Base-by-base conservation (phyloP, 2,113 vertebrate genomes). In the Oryzias curvinotus region DNA sequence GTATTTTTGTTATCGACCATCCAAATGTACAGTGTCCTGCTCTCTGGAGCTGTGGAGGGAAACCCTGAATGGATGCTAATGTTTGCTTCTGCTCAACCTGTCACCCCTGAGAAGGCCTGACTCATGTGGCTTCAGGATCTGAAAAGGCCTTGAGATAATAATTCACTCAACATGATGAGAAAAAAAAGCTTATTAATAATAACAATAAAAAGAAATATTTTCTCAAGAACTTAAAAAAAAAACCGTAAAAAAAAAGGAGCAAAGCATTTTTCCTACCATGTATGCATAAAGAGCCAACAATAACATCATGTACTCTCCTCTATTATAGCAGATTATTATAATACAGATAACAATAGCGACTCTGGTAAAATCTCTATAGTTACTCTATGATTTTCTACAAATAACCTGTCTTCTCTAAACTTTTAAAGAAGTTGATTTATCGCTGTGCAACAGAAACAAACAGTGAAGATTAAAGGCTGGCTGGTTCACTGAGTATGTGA, bases 361-460 rank as follows among this genome's bases (percentile, higher is more conserved):
- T 85, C 82, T 87, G 79, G 84, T 91, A 87, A 86, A 90, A 82
- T 88, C 56, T 90, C 78, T 90, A 85, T 87, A 85, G 63, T 81
- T 85, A 85, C 58, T 89, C 84, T 90, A 87, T 77, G 67, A 41
- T 79, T 48, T 65, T 90, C 84, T 90, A 89, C 85, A 80, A 85
- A 87, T 85, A 87, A 83, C 83, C 67, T 76, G 77, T 71, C 72
- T 83, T 63, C 53, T 84, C 78, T 87, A 84, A 75, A 84, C 73
- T 77, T 82, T 75, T 80, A 85, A 47, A 81, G 83, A 81, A 57
- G 71, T 73, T 78, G 71, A 78, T 53, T 79, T 88, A 68, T 84
- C 76, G 81, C 79, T 76, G 80, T 87, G 77, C 67, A 49, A 84
- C 48, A 75, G 55, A 83, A 80, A 86, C 67, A 60, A 84, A 89